A percentile compares a stretch with the other conserved stretches of the same genome.
phyloP scores from a whole-genome alignment of 2,113 vertebrate genomes.

The Rissa tridactyla region DNA sequence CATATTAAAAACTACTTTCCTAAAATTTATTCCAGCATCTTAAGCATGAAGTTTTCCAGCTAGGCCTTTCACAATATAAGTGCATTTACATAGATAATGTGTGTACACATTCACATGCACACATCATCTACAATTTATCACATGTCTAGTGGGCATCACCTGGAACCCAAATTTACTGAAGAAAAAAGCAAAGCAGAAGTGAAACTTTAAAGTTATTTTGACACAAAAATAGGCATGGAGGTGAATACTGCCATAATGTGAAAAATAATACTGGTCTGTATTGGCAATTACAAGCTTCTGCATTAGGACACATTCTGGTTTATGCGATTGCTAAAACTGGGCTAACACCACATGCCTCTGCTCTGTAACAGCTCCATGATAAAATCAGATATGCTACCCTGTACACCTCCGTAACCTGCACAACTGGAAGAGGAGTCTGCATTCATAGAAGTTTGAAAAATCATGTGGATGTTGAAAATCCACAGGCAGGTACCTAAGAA shows the following conservation, averaged over 20 bases:
- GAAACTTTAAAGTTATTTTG: not conserved
- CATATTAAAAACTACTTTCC: not conserved
- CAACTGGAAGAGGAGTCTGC: not conserved
- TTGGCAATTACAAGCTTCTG: not conserved
- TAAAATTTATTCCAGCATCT: not conserved
- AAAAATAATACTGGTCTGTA: not conserved
- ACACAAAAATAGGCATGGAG: not conserved
- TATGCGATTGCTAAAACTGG: not conserved
- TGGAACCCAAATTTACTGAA: not conserved
- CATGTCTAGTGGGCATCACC: not conserved
- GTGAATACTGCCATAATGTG: not conserved
- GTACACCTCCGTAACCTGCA: not conserved
- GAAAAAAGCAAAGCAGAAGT: not conserved
- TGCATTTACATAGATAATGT: not conserved
- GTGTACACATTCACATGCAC: not conserved
- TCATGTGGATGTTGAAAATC: not conserved
- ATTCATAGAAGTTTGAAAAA: not conserved
- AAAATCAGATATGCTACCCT: not conserved
- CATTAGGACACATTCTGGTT: not conserved
- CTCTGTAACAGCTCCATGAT: not conserved
- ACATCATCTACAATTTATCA: not conserved
- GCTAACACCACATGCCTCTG: not conserved
- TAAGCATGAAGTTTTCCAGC: not conserved
- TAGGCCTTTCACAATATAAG: not conserved
- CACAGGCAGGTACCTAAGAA: not conserved